Evolutionary conservation across 2,888 invertebrate genomes (phyloP).

Genomic region (Dioctria rufipes): DNA sequence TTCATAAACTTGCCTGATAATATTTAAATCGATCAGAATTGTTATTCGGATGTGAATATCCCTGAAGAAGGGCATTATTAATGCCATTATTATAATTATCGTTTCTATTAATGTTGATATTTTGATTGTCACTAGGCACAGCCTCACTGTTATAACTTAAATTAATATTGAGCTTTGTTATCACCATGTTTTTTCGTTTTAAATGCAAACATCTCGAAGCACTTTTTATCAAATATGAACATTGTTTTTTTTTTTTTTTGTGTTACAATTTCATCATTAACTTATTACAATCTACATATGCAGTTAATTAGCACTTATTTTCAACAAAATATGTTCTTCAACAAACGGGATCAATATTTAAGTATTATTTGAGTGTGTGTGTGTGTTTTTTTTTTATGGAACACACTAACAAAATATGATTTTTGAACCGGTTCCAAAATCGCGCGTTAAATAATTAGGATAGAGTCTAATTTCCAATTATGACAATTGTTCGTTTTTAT

Average conservation of each 20-base stretch:
- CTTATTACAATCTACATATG: background rate
- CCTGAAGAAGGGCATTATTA: constrained; percentile 10
- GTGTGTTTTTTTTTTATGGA: too few species aligned
- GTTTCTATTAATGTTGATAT: constrained; percentile 50
- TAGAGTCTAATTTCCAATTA: too few species aligned
- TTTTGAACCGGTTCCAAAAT: too few species aligned
- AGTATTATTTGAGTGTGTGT: too few species aligned
- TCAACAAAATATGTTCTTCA: background rate
- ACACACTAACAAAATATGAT: too few species aligned
- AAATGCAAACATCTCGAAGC: constrained; percentile 28
- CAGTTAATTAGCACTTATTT: constrained; percentile 18
- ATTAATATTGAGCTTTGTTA: constrained; percentile 67
- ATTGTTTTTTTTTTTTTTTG: background rate
- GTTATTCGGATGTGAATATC: constrained; percentile 55
- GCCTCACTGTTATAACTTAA: constrained; percentile 60
- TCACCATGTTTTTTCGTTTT: constrained; percentile 64
- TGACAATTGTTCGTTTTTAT: too few species aligned
- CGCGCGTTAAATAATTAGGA: too few species aligned
- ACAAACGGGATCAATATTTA: background rate
- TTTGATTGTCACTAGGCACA: constrained; percentile 52
- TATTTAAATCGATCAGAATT: constrained; percentile 67
- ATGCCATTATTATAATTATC: constrained; percentile 26
- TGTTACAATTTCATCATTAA: constrained; percentile 4
- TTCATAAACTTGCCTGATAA: constrained; percentile 68
- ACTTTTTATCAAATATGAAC: background rate